phyloP scores from a whole-genome alignment of 2,113 vertebrate genomes.

The Hippocampus barbouri region DNA sequence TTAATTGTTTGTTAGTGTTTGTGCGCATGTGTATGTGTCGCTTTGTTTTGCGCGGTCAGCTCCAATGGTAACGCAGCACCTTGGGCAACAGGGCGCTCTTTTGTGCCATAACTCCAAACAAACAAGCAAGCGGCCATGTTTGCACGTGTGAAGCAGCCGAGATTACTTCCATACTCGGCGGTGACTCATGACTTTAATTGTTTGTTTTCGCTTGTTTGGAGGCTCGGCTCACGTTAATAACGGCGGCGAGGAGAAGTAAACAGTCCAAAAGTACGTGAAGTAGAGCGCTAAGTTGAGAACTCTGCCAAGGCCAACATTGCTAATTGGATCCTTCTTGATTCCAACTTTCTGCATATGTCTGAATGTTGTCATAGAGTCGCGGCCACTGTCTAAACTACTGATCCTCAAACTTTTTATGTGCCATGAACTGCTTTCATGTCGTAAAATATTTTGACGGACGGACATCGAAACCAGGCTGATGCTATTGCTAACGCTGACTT shows the following conservation, averaged over 20 bases:
- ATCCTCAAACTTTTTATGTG: too few species aligned
- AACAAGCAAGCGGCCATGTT: constrained; percentile 58
- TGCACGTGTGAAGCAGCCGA: constrained; percentile 49
- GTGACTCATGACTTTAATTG: constrained; percentile 62
- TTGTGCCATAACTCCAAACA: constrained; percentile 45
- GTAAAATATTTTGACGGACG: too few species aligned
- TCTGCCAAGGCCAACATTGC: background rate
- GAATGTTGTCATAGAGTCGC: background rate
- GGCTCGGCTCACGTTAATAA: constrained; percentile 66
- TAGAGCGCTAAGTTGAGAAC: background rate
- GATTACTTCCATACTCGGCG: constrained; percentile 63
- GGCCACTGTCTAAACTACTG: too few species aligned
- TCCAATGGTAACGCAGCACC: constrained; percentile 49
- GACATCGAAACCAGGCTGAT: too few species aligned
- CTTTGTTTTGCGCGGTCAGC: constrained; percentile 42
- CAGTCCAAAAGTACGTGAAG: background rate
- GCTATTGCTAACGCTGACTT: too few species aligned
- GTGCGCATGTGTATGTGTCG: constrained; percentile 20
- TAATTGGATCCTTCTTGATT: background rate
- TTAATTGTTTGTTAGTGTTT: constrained; percentile 59
- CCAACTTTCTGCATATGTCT: background rate
- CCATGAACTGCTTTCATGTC: background rate
- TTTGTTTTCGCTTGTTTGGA: constrained; percentile 66
- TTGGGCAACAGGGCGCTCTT: constrained; percentile 47
- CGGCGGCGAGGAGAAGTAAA: constrained; percentile 3